Evolutionary conservation across 2,888 invertebrate genomes (phyloP).

Genomic region (Zaprionus lineosus): DNA sequence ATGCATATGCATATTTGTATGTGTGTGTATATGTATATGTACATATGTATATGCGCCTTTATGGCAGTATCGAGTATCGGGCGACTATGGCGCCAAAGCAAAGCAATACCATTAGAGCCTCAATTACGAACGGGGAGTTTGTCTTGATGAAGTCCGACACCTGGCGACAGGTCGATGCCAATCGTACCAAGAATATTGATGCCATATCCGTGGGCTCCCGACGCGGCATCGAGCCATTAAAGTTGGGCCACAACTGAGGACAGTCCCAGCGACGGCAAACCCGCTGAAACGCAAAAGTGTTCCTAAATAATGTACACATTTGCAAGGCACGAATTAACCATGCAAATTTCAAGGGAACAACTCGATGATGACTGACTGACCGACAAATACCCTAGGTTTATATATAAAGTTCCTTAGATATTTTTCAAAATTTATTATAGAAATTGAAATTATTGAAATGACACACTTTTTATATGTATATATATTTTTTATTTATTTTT

Average conservation of each 20-base stretch:
- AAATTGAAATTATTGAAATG: too few species aligned
- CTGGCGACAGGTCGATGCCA: slow-evolving; percentile 58
- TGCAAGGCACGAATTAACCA: too few species aligned
- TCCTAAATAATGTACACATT: too few species aligned
- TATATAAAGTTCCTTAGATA: too few species aligned
- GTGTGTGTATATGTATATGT: too few species aligned
- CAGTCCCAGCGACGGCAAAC: slow-evolving; percentile 20
- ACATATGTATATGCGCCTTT: too few species aligned
- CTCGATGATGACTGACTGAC: too few species aligned
- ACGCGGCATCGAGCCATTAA: slow-evolving; percentile 24
- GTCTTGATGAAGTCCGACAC: slow-evolving; percentile 73
- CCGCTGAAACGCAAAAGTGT: slow-evolving; percentile 31
- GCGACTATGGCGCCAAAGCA: slow-evolving; percentile 78
- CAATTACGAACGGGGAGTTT: slow-evolving; percentile 77
- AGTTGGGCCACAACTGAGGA: slow-evolving; percentile 30
- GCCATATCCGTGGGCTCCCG: slow-evolving; percentile 52
- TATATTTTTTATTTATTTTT: too few species aligned
- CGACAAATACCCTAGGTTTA: too few species aligned
- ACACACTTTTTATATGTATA: too few species aligned
- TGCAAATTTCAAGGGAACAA: slow-evolving; percentile 38
- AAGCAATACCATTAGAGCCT: slow-evolving; percentile 72
- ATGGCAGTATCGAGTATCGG: slow-evolving; percentile 67
- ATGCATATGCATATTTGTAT: too few species aligned
- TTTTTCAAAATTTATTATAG: too few species aligned
- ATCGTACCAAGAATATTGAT: slow-evolving; percentile 53